Conservation (phyloP, 2,888 invertebrate genomes). For the Pseudococcus longispinus region DNA sequence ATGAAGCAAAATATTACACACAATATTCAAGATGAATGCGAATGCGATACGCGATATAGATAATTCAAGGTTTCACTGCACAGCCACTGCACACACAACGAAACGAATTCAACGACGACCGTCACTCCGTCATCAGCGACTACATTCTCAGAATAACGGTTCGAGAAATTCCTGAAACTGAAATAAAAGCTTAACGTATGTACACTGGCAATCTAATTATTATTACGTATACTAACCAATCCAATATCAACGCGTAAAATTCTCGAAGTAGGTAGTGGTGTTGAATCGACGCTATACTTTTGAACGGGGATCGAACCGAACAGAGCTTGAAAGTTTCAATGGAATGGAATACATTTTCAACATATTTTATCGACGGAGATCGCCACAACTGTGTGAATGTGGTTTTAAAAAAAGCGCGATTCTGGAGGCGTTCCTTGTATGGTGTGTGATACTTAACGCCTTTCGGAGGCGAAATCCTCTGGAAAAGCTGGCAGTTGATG, state of each 20-base stretch:
- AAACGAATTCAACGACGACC: neutral
- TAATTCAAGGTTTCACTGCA: constrained; percentile 6
- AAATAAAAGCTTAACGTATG: neutral
- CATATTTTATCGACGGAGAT: neutral
- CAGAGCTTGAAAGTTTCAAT: neutral
- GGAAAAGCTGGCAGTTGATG: neutral
- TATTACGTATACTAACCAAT: constrained; percentile 26
- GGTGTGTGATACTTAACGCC: neutral
- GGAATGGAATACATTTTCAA: neutral
- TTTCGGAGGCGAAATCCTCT: neutral
- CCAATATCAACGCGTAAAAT: constrained; percentile 5
- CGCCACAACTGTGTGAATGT: neutral
- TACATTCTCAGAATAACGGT: constrained; percentile 26
- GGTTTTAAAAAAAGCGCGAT: neutral
- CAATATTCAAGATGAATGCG: neutral
- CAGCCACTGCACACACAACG: neutral
- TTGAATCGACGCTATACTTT: neutral
- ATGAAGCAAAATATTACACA: neutral
- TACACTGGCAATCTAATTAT: neutral
- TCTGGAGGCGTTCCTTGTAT: neutral
- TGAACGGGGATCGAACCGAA: neutral
- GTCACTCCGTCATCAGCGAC: neutral
- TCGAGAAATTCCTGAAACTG: constrained; percentile 11
- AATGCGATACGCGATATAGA: constrained; percentile 5
- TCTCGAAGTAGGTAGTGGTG: neutral